Conservation (phyloP, 2,113 vertebrate genomes). For the Cairina moschata region DNA sequence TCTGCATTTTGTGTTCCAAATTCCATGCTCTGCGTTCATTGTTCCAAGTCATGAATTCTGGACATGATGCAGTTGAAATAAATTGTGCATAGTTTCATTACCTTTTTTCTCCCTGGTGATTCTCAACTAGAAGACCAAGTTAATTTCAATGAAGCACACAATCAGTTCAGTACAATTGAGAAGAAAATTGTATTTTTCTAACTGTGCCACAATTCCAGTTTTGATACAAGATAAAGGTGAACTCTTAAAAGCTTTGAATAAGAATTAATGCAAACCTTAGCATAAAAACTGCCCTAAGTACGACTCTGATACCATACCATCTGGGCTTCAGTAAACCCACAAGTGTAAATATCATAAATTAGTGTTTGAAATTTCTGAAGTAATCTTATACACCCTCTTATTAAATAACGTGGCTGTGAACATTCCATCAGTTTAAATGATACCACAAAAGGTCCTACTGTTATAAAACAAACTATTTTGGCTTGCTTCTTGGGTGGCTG, state of each 20-base stretch:
- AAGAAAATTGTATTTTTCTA: neutral
- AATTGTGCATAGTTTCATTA: slow-evolving; percentile 44
- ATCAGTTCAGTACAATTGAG: neutral
- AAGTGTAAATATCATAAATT: neutral
- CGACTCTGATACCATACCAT: neutral
- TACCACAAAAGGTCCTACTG: slow-evolving; percentile 44
- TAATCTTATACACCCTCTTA: neutral
- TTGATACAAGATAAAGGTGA: neutral
- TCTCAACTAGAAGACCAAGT: slow-evolving; percentile 44
- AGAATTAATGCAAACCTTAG: neutral
- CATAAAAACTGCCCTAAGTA: neutral
- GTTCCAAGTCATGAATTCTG: slow-evolving; percentile 61
- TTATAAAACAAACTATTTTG: slow-evolving; percentile 58
- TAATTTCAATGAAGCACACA: slow-evolving; percentile 35
- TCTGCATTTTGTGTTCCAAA: slow-evolving; percentile 66
- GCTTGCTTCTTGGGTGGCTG: slow-evolving; percentile 54
- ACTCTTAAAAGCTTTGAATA: neutral
- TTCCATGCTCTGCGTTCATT: slow-evolving; percentile 34
- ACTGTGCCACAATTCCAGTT: neutral
- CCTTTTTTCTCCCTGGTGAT: neutral
- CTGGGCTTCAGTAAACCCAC: neutral
- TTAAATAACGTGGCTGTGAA: slow-evolving; percentile 10
- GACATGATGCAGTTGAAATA: slow-evolving; percentile 1
- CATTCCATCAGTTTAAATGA: slow-evolving; percentile 9
- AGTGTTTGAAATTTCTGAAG: neutral